A percentile compares a stretch with the other conserved stretches of the same genome.
Evolutionary conservation across 2,888 invertebrate genomes (phyloP).

Genomic region (Lordiphosa fenestrarum): DNA sequence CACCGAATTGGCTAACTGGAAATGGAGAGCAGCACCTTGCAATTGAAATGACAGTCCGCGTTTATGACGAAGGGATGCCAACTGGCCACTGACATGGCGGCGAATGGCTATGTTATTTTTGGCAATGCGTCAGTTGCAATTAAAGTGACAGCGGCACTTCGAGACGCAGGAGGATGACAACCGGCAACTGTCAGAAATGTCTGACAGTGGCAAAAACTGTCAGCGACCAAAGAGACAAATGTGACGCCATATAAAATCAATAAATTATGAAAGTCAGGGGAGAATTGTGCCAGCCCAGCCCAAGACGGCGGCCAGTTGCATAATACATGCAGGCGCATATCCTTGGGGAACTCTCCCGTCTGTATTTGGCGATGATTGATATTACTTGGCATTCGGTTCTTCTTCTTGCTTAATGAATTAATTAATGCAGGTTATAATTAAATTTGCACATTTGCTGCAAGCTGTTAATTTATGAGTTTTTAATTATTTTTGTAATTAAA

Average conservation of each 20-base stretch:
- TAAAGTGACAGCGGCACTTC: slow-evolving; percentile 54
- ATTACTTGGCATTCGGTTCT: slow-evolving; percentile 39
- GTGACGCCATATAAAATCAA: slow-evolving; percentile 76
- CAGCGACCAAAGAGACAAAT: slow-evolving; percentile 69
- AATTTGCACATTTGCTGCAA: slow-evolving; percentile 58
- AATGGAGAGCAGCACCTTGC: slow-evolving; percentile 55
- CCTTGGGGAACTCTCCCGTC: slow-evolving; percentile 55
- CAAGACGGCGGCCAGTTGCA: slow-evolving; percentile 5
- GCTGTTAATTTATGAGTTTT: slow-evolving; percentile 67
- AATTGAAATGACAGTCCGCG: slow-evolving; percentile 64
- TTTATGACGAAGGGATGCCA: slow-evolving; percentile 43
- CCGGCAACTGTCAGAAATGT: slow-evolving; percentile 52
- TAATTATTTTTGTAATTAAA: slow-evolving; percentile 71
- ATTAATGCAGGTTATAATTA: slow-evolving; percentile 65
- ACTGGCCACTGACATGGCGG: slow-evolving; percentile 8
- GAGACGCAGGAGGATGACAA: slow-evolving; percentile 27
- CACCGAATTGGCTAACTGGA: slow-evolving; percentile 3
- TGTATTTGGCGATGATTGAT: slow-evolving; percentile 74
- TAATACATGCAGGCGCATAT: slow-evolving; percentile 23
- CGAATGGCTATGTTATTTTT: slow-evolving; percentile 43
- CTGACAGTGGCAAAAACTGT: slow-evolving; percentile 68
- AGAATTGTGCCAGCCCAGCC: slow-evolving; percentile 26
- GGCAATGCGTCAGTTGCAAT: slow-evolving; percentile 75
- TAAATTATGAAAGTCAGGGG: slow-evolving; percentile 62
- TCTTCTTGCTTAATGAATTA: slow-evolving; percentile 61